Conservation (phyloP, 30 jellyfish, hydroid and myxozoan genomes). For the Aurelia aurita region DNA sequence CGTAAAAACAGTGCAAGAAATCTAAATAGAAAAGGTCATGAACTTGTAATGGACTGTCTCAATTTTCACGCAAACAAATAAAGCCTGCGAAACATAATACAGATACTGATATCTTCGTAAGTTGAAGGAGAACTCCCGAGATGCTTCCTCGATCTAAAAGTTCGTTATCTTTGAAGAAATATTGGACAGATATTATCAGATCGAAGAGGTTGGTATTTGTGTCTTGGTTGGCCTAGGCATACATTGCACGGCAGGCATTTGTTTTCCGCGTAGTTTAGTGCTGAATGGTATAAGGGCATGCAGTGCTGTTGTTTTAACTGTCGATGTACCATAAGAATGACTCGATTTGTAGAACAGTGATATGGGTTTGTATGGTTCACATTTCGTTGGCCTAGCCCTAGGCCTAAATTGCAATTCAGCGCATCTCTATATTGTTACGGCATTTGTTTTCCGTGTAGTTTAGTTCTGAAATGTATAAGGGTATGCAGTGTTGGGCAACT, state of each 20-base stretch:
- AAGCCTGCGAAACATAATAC: neutral
- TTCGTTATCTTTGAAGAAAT: constrained; percentile 26
- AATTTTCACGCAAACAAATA: neutral
- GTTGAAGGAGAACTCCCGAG: neutral
- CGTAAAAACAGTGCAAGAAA: too few relatives aligned
- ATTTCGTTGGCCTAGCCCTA: too few relatives aligned
- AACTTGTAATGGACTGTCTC: neutral
- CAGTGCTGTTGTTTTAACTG: neutral
- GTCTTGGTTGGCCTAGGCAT: neutral
- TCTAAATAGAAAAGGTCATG: neutral
- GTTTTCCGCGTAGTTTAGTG: neutral
- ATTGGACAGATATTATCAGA: constrained; percentile 14
- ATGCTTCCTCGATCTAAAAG: constrained; percentile 56
- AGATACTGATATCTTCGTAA: neutral
- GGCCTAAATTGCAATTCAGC: too few relatives aligned
- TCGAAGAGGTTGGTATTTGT: constrained; percentile 46
- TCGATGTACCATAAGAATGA: neutral
- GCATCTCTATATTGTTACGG: too few relatives aligned
- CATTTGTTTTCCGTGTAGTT: too few relatives aligned
- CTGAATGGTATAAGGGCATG: neutral
- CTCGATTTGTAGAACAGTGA: too few relatives aligned
- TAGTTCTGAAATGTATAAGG: too few relatives aligned
- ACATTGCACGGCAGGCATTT: neutral
- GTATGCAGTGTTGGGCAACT: too few relatives aligned
- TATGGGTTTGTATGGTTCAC: too few relatives aligned